Evolutionary conservation across 1,140 invertebrate species (phyloP), one percentile per base, ranked within the genome.

Genomic region (Diuraphis noxia): DNA sequence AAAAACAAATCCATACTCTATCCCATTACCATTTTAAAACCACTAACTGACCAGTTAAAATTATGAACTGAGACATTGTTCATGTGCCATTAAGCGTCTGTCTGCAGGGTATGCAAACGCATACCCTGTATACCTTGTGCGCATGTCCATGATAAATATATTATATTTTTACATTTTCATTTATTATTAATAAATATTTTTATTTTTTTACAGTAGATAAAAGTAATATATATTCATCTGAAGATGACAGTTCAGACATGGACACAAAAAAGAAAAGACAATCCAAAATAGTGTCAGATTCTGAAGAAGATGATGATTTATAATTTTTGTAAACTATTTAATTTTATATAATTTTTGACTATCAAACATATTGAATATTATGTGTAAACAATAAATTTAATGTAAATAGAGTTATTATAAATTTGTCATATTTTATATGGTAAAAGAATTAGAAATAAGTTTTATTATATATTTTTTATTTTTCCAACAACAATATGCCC

Each of bases 201-300:
- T 40, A 30, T n/a, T 82, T 34, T 34, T 77, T 87, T 77, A 87
- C 93, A 93, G 94, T 94, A 19, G 94, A 95, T 63, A 95, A 95
- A 30, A 95, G 95, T 3, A 96, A 96, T 88, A 98, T 98, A 93
- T 99, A 99, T 94, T 98, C 98, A 1, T 98, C 97, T 0, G 98
- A 98, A 92, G 97, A 98, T 92, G 97, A 98, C 92, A 97, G 96
- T 13, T 98, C 97, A 0, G 97, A 98, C 93, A 96, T 98, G 93
- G 98, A 98, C 0, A 95, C 95, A 10, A 95, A 95, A 30, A 96
- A 97, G 92, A 96, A 97, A 91, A 94, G 96, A 93, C 96, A 97
- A 93, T 96, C 96, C 7, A 97, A 97, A 94, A 95, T 96, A 49
- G 94, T 97, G n/a, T 95, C 96, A 92, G 97, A 98, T 93, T 98